Evolutionary conservation across 2,888 invertebrate genomes (phyloP), one percentile per base, ranked within the genome.

Genomic region (Itoplectis maculator): DNA sequence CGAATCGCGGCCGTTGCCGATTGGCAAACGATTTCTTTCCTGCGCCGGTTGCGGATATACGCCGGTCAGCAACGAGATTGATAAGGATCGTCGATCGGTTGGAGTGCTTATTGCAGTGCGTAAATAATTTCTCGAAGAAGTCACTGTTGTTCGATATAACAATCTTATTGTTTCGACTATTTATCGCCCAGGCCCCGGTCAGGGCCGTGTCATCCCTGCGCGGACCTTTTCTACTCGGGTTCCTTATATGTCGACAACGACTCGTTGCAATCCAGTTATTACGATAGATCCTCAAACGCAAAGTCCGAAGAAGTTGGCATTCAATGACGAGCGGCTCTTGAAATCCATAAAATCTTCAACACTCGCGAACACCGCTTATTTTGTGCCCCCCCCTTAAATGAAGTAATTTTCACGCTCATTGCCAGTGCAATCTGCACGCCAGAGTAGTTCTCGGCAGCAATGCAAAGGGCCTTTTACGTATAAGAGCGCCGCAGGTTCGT

Each of bases 61-160:
- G 13, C 56, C 40, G 13, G 56, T 18, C 54, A 49, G 7, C 37
- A 18, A 7, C 35, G 65, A 73, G 68, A 84, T 83, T 79, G 80
- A 83, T 81, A 83, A 78, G 79, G 79, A 79, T 79, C 69, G 80
- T 54, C 61, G 80, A 80, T 85, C 75, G 82, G n/a, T n/a, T 85
- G 79, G 75, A 81, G 63, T 59, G 76, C 74, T 80, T 66, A 82
- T 86, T 83, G 85, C 77, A 79, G 76, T 82, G 85, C 82, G 80
- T n/a, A 80, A 74, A 85, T 80, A 77, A 75, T 76, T 75, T 73
- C 42, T n/a, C n/a, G n/a, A n/a, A n/a, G n/a, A n/a, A n/a, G n/a
- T n/a, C n/a, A n/a, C n/a, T n/a, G n/a, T n/a, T n/a, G n/a, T n/a
- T n/a, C n/a, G n/a, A n/a, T n/a, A n/a, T n/a, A n/a, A n/a, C n/a